Conservation (phyloP, 2,888 invertebrate species). For the Thyatira batis region DNA sequence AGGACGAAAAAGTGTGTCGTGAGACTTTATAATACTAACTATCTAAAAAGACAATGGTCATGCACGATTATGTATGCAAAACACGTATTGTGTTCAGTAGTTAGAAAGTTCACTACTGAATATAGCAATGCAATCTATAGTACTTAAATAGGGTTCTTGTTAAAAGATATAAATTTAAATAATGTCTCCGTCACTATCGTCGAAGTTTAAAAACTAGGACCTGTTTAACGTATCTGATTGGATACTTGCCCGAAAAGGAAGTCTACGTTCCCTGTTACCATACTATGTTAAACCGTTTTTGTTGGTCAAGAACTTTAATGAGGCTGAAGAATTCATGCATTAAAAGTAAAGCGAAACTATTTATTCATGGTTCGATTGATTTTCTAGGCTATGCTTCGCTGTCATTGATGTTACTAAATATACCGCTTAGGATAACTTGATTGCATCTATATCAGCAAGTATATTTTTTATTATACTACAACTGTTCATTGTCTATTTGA, state of each 20-base stretch:
- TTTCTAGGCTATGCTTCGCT: not conserved
- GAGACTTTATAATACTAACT: not conserved
- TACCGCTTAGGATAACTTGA: not conserved
- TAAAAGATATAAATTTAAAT: not conserved
- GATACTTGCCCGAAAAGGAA: not conserved
- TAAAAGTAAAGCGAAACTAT: not conserved
- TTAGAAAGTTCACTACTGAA: slow-evolving; percentile 2
- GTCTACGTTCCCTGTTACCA: not conserved
- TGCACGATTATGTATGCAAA: not conserved
- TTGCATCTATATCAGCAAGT: not conserved
- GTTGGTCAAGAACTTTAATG: not conserved
- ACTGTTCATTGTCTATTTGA: too few species aligned
- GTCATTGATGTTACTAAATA: not conserved
- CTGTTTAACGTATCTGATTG: not conserved
- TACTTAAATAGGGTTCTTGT: not conserved
- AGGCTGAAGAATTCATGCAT: not conserved
- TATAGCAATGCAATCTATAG: not conserved
- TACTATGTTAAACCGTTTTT: not conserved
- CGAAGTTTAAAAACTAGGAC: not conserved
- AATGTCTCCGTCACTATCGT: not conserved
- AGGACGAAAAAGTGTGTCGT: not conserved
- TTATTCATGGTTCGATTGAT: not conserved
- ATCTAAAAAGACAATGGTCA: not conserved
- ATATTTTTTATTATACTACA: too few species aligned
- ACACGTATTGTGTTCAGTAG: not conserved